phyloP scores from a whole-genome alignment of 2,888 invertebrate genomes.

The Polyommatus iphigenia region DNA sequence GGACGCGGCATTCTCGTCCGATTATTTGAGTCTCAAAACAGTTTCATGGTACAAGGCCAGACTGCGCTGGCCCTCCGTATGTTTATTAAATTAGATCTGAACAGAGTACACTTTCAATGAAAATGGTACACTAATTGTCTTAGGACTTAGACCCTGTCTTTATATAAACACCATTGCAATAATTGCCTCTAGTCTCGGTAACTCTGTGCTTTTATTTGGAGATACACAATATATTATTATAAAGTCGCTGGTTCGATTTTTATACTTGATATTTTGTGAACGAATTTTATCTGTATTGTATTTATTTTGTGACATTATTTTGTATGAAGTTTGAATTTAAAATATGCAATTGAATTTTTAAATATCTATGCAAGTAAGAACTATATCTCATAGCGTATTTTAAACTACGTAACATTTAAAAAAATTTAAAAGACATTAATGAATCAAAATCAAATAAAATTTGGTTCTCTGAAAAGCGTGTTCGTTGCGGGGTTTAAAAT shows the following conservation, averaged over 20 bases:
- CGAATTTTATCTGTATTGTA: not conserved
- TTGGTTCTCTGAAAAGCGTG: too few relatives aligned
- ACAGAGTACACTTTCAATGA: too few relatives aligned
- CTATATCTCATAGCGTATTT: not conserved
- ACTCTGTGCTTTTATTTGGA: not conserved
- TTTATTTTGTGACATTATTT: constrained; percentile 12
- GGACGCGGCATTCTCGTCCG: too few relatives aligned
- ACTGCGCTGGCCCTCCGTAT: too few relatives aligned
- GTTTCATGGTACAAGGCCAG: too few relatives aligned
- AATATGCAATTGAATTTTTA: not conserved
- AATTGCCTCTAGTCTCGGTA: not conserved
- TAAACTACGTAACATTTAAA: not conserved
- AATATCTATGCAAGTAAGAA: not conserved
- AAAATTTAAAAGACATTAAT: too few relatives aligned
- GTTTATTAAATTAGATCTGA: too few relatives aligned
- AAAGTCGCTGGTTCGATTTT: constrained; percentile 18
- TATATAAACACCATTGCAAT: not conserved
- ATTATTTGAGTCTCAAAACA: too few relatives aligned
- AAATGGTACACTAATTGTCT: too few relatives aligned
- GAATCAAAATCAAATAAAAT: too few relatives aligned
- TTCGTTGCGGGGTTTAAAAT: not conserved
- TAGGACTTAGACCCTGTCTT: too few relatives aligned
- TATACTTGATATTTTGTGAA: constrained; percentile 21
- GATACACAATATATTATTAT: not conserved
- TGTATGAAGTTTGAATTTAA: not conserved